Evolutionary conservation across 1,140 invertebrate species (phyloP).

Genomic region (Chionoecetes opilio): DNA sequence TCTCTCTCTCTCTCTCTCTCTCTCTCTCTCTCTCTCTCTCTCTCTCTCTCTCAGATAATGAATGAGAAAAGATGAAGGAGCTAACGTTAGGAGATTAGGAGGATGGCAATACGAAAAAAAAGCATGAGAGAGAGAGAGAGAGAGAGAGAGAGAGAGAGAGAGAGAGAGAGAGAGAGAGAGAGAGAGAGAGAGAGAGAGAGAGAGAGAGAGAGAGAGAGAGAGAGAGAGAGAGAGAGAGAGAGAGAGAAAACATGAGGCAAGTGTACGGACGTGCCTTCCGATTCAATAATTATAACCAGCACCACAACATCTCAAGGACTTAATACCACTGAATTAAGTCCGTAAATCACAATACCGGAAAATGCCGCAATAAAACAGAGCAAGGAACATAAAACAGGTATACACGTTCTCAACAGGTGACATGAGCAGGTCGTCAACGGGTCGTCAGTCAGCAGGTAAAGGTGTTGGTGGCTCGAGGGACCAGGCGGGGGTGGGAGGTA

Average conservation of each 20-base stretch:
- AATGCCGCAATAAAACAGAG: neutral
- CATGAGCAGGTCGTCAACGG: no score
- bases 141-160: neutral
- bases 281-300: no score
- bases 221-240: constrained; percentile 5
- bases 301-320: no score
- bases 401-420: neutral
- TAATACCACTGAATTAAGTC: no score
- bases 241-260: neutral
- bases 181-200: constrained; percentile 22
- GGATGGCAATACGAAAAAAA: neutral
- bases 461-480: neutral
- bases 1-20: no score
- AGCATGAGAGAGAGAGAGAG: neutral
- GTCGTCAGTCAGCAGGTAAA: neutral
- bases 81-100: no score
- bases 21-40: no score
- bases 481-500: neutral
- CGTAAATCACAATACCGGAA: neutral
- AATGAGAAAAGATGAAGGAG: neutral
- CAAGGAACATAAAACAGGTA: neutral
- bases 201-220: neutral
- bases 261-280: no score
- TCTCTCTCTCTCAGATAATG: no score
- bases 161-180: constrained; percentile 29